A percentile compares a stretch with the other conserved stretches of the same genome.
Evolutionary conservation across 37 sponge, comb jelly and placozoan genomes (phyloP).

Genomic region (Crambe crambe): DNA sequence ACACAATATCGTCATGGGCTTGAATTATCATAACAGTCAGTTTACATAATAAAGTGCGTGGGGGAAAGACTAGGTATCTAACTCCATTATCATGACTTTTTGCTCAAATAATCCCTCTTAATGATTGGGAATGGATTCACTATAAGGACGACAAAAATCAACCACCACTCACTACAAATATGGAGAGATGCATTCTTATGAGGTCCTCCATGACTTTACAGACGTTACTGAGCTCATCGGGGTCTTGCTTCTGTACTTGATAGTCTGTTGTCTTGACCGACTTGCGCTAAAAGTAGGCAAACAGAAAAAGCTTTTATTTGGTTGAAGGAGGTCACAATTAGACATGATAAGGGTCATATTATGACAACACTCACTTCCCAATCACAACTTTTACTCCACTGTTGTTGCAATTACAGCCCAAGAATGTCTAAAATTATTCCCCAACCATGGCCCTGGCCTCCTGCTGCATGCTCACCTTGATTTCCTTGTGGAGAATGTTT

Average conservation of each 20-base stretch:
- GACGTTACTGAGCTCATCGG: slow-evolving; percentile 64
- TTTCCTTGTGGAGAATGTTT: slow-evolving; percentile 84
- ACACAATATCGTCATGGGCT: too few relatives aligned
- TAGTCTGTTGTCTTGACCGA: slow-evolving; percentile 7
- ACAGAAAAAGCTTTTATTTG: not conserved
- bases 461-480: slow-evolving; percentile 19
- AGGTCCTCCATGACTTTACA: slow-evolving; percentile 75
- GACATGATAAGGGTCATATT: not conserved
- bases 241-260: slow-evolving; percentile 49
- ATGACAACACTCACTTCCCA: not conserved
- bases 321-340: not conserved
- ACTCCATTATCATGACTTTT: too few relatives aligned
- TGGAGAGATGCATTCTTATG: slow-evolving; percentile 63
- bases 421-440: too few relatives aligned
- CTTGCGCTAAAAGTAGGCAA: slow-evolving; percentile 5
- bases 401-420: not conserved
- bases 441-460: too few relatives aligned
- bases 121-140: too few relatives aligned
- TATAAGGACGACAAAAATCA: too few relatives aligned
- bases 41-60: too few relatives aligned
- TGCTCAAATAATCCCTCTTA: too few relatives aligned
- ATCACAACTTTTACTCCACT: not conserved
- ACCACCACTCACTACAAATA: slow-evolving; percentile 67
- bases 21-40: too few relatives aligned
- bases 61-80: too few relatives aligned